Percentiles rank a stretch among this genome's conserved stretches.
These are phyloP conservation scores for Sogatella furcifera DNA, from an alignment of 1,140 invertebrate species.

Conservation along the genomic window DNA sequence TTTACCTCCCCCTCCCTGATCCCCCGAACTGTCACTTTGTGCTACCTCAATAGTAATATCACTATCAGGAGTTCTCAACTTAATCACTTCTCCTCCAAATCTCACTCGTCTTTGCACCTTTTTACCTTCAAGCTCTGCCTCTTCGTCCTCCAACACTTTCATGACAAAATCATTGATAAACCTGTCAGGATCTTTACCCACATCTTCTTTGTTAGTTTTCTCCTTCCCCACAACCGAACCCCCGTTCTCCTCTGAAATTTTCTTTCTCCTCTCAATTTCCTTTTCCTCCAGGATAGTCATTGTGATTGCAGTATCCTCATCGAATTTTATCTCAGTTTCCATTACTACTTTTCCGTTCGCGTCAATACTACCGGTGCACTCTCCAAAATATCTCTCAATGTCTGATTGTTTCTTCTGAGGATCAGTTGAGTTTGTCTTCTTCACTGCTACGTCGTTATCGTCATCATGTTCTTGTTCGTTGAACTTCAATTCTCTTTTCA, in stretches of 20 bases:
- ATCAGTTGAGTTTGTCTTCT: neutral
- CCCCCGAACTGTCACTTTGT: neutral
- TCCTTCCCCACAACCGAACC: neutral
- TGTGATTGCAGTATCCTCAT: conserved; percentile 61
- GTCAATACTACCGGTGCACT: neutral
- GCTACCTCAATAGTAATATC: conserved; percentile 36
- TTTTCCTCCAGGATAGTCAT: conserved; percentile 68
- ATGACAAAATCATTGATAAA: conserved; percentile 18
- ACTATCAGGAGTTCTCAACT: conserved; percentile 70
- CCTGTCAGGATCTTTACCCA: neutral
- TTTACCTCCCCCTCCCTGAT: neutral
- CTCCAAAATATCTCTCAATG: conserved; percentile 6
- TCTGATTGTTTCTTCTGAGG: neutral
- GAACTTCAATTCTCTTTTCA: conserved; percentile 26
- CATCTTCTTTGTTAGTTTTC: neutral
- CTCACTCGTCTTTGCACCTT: conserved; percentile 44
- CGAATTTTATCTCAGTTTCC: conserved; percentile 69
- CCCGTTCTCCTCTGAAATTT: conserved; percentile 21
- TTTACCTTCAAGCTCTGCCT: conserved; percentile 26
- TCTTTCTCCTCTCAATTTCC: conserved; percentile 34
- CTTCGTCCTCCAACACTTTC: conserved; percentile 19
- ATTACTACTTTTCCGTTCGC: conserved; percentile 42
- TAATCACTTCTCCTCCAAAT: conserved; percentile 72
- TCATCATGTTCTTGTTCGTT: neutral
- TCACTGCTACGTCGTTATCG: neutral